Conservation (phyloP, 2,797 vertebrate genomes). For the Pagetopsis macropterus region DNA sequence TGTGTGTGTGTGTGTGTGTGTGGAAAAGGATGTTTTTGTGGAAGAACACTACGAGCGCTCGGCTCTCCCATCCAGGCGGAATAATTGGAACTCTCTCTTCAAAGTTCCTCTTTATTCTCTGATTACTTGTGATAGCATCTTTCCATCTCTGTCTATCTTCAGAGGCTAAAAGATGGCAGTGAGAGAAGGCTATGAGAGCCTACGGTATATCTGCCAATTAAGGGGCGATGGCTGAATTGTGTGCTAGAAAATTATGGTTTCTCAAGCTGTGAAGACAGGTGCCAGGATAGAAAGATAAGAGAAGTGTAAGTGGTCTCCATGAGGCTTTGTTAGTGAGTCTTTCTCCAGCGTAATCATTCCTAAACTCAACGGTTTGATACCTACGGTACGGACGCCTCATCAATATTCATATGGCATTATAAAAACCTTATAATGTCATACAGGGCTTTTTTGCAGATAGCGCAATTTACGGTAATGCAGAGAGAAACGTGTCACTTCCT, state of each 20-base stretch:
- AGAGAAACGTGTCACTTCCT: conserved; percentile 3
- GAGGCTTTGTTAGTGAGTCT: conserved; percentile 49
- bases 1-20: background rate
- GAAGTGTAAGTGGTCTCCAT: conserved; percentile 45
- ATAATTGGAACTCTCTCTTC: conserved; percentile 67
- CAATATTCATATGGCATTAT: conserved; percentile 35
- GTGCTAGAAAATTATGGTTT: conserved; percentile 56
- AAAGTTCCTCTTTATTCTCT: conserved; percentile 68
- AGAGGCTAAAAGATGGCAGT: conserved; percentile 58
- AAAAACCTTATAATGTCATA: background rate
- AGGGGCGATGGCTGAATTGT: conserved; percentile 49
- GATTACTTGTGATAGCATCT: conserved; percentile 72
- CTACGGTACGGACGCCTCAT: conserved; percentile 17
- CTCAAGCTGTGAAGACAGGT: conserved; percentile 49
- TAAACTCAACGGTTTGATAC: conserved; percentile 22
- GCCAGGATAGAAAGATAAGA: conserved; percentile 51
- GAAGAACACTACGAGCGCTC: conserved; percentile 28
- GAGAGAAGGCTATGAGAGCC: conserved; percentile 51
- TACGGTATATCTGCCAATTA: conserved; percentile 67
- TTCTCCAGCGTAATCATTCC: conserved; percentile 41
- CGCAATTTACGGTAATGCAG: conserved; percentile 10
- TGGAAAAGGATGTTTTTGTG: conserved; percentile 14
- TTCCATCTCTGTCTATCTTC: conserved; percentile 68
- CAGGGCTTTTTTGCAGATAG: conserved; percentile 1
- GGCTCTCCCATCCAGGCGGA: conserved; percentile 28